Base-by-base conservation (phyloP, 2,888 invertebrate genomes). In the Thelaira solivaga region DNA sequence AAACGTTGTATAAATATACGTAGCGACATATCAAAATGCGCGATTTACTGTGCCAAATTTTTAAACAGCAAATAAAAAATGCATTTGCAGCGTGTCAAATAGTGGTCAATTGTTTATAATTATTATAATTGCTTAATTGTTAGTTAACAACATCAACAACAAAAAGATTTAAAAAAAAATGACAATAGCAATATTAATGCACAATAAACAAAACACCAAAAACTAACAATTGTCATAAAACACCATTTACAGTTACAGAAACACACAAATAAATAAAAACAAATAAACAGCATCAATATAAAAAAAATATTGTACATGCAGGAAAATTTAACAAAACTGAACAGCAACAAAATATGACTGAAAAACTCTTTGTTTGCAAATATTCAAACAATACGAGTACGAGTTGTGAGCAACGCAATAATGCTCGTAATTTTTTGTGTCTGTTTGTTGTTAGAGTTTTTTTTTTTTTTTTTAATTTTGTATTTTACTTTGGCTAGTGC, bases 51-150 rank as follows among this genome's bases (percentile, higher is more conserved):
- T n/a, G 43, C 20, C n/a, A 41, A 24, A 43, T 55, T 39, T 59
- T 53, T 29, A 59, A 43, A 16, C 22, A 67, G 34, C n/a, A 29
- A 57, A 64, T 36, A 64, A 64, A 74, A 76, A 76, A 65, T 53
- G 39, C 51, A 74, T 78, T 78, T 74, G 69, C 79, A 76, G 78
- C 78, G 76, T 80, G 81, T 78, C 80, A 80, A 79, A 80, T 75
- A 75, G 78, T 68, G 80, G 80, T 78, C 76, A 76, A 74, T 73
- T 74, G 78, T 49, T 80, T 69, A 73, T 80, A 81, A 82, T 82
- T 82, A 80, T 81, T 67, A 75, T 81, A 82, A 82, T 82, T 82
- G 81, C 81, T 82, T 82, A 82, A 82, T 82, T 81, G 80, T 72
- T 76, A 72, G 73, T 76, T 75, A 73, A 80, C 69, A 80, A 53